Conservation (phyloP, 2,113 vertebrate genomes). For the Pseudorasbora parva region DNA sequence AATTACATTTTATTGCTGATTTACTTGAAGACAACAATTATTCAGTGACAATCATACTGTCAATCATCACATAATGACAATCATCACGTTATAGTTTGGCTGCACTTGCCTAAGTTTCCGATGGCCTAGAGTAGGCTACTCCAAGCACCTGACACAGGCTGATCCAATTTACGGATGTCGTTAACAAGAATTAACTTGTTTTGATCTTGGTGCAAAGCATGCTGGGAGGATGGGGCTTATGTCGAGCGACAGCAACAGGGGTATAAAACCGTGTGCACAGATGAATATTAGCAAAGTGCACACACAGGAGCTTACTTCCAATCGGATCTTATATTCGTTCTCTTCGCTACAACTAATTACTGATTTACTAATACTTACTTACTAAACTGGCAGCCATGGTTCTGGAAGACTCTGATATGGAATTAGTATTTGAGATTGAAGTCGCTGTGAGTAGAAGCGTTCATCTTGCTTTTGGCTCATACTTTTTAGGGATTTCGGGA, state of each 20-base stretch:
- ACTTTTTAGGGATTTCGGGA: background rate
- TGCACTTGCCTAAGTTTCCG: conserved; percentile 52
- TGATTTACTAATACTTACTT: too few relatives aligned
- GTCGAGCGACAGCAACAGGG: conserved; percentile 67
- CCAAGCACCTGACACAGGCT: conserved; percentile 76
- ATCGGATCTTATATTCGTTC: conserved; percentile 64
- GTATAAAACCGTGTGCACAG: conserved; percentile 78
- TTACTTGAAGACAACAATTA: background rate
- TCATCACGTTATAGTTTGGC: conserved; percentile 29
- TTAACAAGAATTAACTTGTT: conserved; percentile 83
- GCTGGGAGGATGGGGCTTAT: conserved; percentile 79
- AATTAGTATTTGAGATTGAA: conserved; percentile 81
- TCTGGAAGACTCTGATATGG: conserved; percentile 80
- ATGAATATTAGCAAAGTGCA: conserved; percentile 36
- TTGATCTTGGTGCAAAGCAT: conserved; percentile 78
- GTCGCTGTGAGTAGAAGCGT: conserved; percentile 79
- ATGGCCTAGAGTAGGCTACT: conserved; percentile 56
- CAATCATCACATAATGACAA: background rate
- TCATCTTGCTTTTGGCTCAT: background rate
- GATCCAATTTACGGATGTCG: conserved; percentile 88
- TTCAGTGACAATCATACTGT: background rate
- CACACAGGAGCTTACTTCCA: conserved; percentile 50
- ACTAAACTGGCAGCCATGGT: conserved; percentile 79
- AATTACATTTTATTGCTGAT: background rate
- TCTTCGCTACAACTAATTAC: conserved; percentile 39